These are phyloP conservation scores for Drosophila emarginata DNA, from an alignment of 2,888 invertebrate species.

Conservation along the genomic window DNA sequence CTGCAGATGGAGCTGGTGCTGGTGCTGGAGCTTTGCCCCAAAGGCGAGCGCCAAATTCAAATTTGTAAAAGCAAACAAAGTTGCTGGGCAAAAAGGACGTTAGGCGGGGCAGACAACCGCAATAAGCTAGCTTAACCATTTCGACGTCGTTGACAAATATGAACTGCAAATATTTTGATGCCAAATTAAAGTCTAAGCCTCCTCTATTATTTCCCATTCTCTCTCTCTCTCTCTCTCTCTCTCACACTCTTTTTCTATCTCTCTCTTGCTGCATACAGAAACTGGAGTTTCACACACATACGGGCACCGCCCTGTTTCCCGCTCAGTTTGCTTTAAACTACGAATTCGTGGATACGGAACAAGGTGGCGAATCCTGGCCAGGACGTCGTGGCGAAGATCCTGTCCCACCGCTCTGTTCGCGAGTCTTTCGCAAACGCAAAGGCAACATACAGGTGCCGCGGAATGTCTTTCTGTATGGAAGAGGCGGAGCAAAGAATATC, in stretches of 20 bases:
- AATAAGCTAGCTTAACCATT: constrained; percentile 76
- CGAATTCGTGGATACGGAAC: constrained; percentile 91
- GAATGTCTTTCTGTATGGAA: constrained; percentile 92
- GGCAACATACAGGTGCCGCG: constrained; percentile 87
- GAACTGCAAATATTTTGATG: constrained; percentile 73
- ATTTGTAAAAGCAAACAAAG: constrained; percentile 56
- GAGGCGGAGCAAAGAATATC: constrained; percentile 90
- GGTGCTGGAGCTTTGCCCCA: constrained; percentile 8
- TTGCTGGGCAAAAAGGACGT: not conserved
- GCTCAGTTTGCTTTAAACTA: constrained; percentile 89
- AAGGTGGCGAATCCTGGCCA: constrained; percentile 87
- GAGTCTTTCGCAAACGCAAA: constrained; percentile 86
- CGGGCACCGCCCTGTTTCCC: constrained; percentile 91
- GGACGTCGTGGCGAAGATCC: constrained; percentile 83
- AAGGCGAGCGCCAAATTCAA: constrained; percentile 64
- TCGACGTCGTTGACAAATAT: constrained; percentile 70
- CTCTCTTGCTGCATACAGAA: constrained; percentile 74
- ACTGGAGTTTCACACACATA: constrained; percentile 85
- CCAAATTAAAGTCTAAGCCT: constrained; percentile 61
- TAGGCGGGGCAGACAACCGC: constrained; percentile 55
- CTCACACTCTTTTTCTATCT: not conserved
- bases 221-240: not conserved
- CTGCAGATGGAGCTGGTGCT: too few species aligned
- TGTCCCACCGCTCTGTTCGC: constrained; percentile 84
- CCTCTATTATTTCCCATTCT: constrained; percentile 26